Conservation (phyloP, 2,888 invertebrate species). For the Craniophora ligustri region DNA sequence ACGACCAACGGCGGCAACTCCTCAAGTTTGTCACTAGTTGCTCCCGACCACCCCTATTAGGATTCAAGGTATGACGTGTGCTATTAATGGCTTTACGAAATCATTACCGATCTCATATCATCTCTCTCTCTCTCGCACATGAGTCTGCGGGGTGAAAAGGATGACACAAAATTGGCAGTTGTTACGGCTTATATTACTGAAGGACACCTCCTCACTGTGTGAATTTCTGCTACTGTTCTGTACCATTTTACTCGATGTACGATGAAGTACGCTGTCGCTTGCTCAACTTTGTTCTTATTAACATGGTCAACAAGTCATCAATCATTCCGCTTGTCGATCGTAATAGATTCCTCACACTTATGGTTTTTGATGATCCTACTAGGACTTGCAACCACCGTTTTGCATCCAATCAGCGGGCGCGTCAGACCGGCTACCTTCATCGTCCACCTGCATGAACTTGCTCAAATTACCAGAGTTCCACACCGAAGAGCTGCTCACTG, state of each 20-base stretch:
- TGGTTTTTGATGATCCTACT: conserved; percentile 2
- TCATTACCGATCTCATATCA: no score
- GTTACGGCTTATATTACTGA: no score
- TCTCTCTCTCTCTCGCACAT: no score
- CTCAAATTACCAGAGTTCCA: conserved; percentile 97
- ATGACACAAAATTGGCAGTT: no score
- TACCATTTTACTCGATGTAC: no score
- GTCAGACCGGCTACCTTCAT: conserved; percentile 97
- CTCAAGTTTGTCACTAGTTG: conserved; percentile 99
- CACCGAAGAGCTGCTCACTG: conserved; percentile 92
- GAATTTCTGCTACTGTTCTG: no score
- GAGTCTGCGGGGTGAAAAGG: no score
- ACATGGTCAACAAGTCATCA: background rate
- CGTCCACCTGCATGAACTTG: conserved; percentile 99
- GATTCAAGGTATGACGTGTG: conserved; percentile 99
- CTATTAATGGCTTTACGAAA: no score
- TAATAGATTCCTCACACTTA: no score
- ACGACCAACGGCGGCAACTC: conserved; percentile 94
- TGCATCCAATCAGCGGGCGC: conserved; percentile 98
- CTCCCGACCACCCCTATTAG: conserved; percentile 98
- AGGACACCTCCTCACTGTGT: no score
- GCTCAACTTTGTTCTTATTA: no score
- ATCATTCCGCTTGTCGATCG: background rate
- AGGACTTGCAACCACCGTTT: conserved; percentile 98
- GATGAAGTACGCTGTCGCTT: no score